phyloP scores from a whole-genome alignment of 2,113 vertebrate species.

The Hypocryptadius cinnamomeus region DNA sequence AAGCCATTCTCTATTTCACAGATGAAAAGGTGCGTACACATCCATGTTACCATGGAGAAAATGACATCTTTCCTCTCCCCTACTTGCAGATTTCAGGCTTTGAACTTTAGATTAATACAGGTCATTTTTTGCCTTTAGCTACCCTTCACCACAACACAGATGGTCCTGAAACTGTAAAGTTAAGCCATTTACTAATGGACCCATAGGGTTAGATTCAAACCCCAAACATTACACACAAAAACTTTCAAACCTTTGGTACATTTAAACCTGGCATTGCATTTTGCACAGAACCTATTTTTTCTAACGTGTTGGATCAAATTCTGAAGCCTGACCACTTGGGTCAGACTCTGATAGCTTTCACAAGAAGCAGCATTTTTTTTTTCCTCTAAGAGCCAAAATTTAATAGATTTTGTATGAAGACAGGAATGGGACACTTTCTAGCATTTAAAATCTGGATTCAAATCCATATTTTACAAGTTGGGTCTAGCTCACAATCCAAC shows the following conservation, averaged over 20 bases:
- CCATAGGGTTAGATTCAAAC: conserved; percentile 8
- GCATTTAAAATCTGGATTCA: neutral
- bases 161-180: neutral
- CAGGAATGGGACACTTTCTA: neutral
- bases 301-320: neutral
- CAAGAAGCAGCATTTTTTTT: neutral
- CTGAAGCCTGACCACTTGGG: neutral
- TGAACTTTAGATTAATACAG: conserved; percentile 43
- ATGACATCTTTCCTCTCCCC: neutral
- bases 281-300: neutral
- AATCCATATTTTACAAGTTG: neutral
- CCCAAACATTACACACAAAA: conserved; percentile 14
- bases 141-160: conserved; percentile 25
- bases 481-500: neutral
- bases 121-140: conserved; percentile 16
- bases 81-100: neutral
- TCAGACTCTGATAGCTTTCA: neutral
- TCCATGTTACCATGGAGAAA: conserved; percentile 35
- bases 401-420: neutral
- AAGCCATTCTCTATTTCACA: conserved; percentile 8
- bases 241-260: neutral
- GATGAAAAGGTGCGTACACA: conserved; percentile 7
- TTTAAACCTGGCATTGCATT: neutral
- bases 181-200: conserved; percentile 11
- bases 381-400: neutral